Conservation (phyloP, 2,888 invertebrate species). For the Lysandra bellargus region DNA sequence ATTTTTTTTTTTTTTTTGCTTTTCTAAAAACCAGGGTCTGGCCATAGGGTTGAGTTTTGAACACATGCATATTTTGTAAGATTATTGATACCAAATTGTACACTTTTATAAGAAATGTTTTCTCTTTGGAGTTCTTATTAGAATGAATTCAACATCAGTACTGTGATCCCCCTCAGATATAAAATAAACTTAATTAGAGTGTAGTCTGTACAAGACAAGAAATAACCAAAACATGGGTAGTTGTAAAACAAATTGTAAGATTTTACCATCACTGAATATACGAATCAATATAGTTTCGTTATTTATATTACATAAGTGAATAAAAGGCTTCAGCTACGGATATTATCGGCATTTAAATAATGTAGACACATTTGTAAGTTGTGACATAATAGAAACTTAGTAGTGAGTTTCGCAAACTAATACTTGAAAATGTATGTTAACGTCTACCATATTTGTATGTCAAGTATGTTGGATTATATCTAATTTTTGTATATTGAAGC, state of each 20-base stretch:
- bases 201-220: background rate
- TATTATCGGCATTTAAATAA: background rate
- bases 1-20: too few relatives aligned
- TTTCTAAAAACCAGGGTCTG: too few relatives aligned
- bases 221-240: background rate
- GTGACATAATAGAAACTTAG: background rate
- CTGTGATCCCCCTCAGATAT: too few relatives aligned
- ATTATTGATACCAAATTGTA: too few relatives aligned
- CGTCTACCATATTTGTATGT: background rate
- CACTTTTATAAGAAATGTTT: too few relatives aligned
- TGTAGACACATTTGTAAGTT: background rate
- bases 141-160: too few relatives aligned
- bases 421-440: background rate
- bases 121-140: too few relatives aligned
- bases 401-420: constrained; percentile 4
- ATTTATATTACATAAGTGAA: background rate
- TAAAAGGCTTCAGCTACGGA: background rate
- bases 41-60: too few relatives aligned
- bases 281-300: background rate
- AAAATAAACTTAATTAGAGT: too few relatives aligned
- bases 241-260: background rate
- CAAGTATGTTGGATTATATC: background rate
- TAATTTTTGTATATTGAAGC: background rate
- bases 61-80: too few relatives aligned
- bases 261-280: background rate